Percentiles rank a stretch among this genome's conserved stretches.
These are phyloP conservation scores for Hydropsyche betteni DNA, from an alignment of 2,888 invertebrate species.

Conservation along the genomic window DNA sequence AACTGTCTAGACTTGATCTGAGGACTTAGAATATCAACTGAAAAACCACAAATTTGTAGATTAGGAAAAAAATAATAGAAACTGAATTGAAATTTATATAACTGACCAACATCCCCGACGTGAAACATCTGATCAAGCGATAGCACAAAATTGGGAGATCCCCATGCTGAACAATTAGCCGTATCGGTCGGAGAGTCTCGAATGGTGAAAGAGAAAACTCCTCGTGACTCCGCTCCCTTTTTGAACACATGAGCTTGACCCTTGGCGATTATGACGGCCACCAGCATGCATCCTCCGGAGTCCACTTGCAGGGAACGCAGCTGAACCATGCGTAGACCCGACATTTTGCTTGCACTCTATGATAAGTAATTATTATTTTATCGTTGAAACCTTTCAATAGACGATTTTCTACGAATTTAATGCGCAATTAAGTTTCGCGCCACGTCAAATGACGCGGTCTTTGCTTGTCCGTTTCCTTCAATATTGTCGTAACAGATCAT, in stretches of 20 bases:
- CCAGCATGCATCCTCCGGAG: slow-evolving; percentile 56
- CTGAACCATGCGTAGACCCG: not conserved
- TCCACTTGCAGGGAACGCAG: slow-evolving; percentile 53
- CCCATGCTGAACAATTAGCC: slow-evolving; percentile 82
- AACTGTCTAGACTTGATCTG: slow-evolving; percentile 66
- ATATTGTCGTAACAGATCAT: too few relatives aligned
- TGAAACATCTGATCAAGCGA: slow-evolving; percentile 71
- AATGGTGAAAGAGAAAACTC: slow-evolving; percentile 80
- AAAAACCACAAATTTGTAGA: not conserved
- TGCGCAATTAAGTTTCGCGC: too few relatives aligned
- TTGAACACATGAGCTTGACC: slow-evolving; percentile 62
- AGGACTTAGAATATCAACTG: slow-evolving; percentile 76
- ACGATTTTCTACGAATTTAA: too few relatives aligned
- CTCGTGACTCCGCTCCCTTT: slow-evolving; percentile 65
- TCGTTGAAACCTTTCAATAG: too few relatives aligned
- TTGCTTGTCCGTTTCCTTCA: too few relatives aligned
- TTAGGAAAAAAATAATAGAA: not conserved
- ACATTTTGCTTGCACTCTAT: not conserved
- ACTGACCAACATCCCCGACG: slow-evolving; percentile 75
- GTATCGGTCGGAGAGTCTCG: slow-evolving; percentile 77
- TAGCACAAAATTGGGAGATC: slow-evolving; percentile 69
- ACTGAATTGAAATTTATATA: not conserved
- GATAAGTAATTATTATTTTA: too few relatives aligned
- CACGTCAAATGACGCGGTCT: too few relatives aligned
- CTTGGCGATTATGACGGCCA: slow-evolving; percentile 73